Conservation (phyloP, 23 tunicate genomes). For the Oikopleura dioica region DNA sequence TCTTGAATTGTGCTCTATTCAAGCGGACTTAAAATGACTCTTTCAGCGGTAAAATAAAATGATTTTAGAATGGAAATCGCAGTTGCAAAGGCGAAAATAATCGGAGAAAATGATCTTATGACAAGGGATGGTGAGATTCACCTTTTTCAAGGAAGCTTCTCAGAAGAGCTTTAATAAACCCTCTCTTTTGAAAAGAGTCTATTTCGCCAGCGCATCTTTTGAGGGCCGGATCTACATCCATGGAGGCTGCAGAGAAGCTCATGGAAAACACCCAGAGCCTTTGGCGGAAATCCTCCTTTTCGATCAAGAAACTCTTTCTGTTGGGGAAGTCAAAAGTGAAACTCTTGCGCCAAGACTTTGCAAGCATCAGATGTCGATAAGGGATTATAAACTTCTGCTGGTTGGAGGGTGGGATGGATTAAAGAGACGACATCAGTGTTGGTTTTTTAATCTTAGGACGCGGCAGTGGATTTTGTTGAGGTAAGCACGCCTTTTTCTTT, state of each 20-base stretch:
- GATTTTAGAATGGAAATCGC: not conserved
- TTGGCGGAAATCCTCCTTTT: not conserved
- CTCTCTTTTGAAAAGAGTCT: conserved; percentile 12
- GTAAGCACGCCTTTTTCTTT: too few relatives aligned
- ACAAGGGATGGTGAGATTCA: too few relatives aligned
- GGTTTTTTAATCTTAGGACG: not conserved
- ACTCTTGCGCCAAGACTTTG: not conserved
- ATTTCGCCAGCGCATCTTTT: not conserved
- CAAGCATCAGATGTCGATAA: not conserved
- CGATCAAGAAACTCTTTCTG: not conserved
- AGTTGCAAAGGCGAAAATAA: not conserved
- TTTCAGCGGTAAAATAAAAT: not conserved
- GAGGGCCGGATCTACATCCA: not conserved
- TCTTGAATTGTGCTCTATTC: too few relatives aligned
- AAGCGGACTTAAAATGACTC: too few relatives aligned
- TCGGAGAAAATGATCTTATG: not conserved
- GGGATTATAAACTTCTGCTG: not conserved
- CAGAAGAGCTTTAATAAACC: too few relatives aligned
- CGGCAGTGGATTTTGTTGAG: not conserved
- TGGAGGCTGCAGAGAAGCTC: not conserved
- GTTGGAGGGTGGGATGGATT: conserved; percentile 11
- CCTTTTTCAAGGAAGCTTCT: too few relatives aligned
- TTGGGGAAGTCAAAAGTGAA: not conserved
- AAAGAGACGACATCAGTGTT: not conserved
- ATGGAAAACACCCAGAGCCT: not conserved